Evolutionary conservation across 1,140 invertebrate genomes (phyloP).

Genomic region (Drosophila sucinea): DNA sequence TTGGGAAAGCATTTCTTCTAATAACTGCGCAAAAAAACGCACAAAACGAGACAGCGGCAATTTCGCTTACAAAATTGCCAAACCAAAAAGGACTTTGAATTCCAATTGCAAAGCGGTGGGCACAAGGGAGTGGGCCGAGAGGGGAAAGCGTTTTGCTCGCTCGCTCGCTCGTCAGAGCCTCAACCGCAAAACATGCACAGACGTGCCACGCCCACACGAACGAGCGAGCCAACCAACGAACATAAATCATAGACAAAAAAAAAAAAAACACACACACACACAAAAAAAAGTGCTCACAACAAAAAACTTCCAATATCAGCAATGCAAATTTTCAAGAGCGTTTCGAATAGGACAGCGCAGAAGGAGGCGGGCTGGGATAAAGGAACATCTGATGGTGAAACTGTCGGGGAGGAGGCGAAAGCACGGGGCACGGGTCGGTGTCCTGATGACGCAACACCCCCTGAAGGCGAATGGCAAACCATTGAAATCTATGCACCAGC

Average conservation of each 20-base stretch:
- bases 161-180: constrained; percentile 44
- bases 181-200: constrained; percentile 77
- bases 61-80: constrained; percentile 80
- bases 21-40: constrained; percentile 73
- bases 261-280: constrained; percentile 20
- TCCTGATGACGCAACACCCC: constrained; percentile 70
- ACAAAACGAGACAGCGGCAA: constrained; percentile 77
- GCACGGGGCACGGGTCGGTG: not conserved
- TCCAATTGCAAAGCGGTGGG: constrained; percentile 68
- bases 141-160: constrained; percentile 7
- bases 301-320: constrained; percentile 76
- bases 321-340: constrained; percentile 71
- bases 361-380: not conserved
- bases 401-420: not conserved
- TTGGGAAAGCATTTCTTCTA: constrained; percentile 70
- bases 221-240: constrained; percentile 50
- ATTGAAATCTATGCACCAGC: constrained; percentile 73
- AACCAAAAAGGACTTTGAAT: constrained; percentile 80
- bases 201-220: constrained; percentile 69
- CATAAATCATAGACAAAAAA: constrained; percentile 77
- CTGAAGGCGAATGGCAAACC: constrained; percentile 61
- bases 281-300: constrained; percentile 54
- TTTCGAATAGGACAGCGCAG: constrained; percentile 25
- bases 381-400: no score
- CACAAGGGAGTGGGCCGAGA: not conserved